These are phyloP conservation scores for Thecocarcelia acutangulata DNA, from an alignment of 2,888 invertebrate species.

Conservation along the genomic window DNA sequence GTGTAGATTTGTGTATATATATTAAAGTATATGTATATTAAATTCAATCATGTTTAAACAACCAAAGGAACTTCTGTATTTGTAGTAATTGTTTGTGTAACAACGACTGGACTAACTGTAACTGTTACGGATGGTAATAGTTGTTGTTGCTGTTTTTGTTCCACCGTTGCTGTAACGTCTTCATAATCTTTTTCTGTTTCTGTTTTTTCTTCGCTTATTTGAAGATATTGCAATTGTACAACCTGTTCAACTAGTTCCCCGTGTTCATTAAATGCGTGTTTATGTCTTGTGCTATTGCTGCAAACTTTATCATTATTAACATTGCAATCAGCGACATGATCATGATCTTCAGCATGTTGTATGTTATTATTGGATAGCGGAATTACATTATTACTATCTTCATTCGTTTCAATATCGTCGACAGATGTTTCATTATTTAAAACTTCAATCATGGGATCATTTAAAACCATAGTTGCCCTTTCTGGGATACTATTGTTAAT, in stretches of 20 bases:
- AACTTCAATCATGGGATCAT: conserved; percentile 74
- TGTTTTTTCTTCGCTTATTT: conserved; percentile 67
- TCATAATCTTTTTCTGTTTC: conserved; percentile 57
- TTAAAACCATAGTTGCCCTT: conserved; percentile 62
- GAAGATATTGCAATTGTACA: conserved; percentile 71
- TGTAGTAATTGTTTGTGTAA: conserved; percentile 65
- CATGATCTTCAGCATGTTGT: conserved; percentile 29
- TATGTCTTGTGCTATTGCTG: conserved; percentile 64
- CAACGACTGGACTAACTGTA: conserved; percentile 64
- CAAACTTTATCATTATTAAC: conserved; percentile 72
- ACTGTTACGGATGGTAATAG: conserved; percentile 50
- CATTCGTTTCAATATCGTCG: conserved; percentile 72
- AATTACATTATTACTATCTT: conserved; percentile 42
- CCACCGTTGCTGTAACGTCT: conserved; percentile 32
- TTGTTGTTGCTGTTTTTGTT: conserved; percentile 54
- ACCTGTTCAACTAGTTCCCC: conserved; percentile 78
- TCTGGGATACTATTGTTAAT: conserved; percentile 44
- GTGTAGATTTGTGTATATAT: not conserved
- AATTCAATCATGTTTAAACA: conserved; percentile 66
- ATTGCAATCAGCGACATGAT: conserved; percentile 57
- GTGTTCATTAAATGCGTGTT: conserved; percentile 29
- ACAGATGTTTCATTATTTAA: conserved; percentile 76
- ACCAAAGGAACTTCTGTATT: conserved; percentile 73
- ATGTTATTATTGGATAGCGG: conserved; percentile 48
- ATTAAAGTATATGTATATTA: not conserved